Base-by-base conservation (phyloP, 2,888 invertebrate species). In the Iselma pallidipennis region DNA sequence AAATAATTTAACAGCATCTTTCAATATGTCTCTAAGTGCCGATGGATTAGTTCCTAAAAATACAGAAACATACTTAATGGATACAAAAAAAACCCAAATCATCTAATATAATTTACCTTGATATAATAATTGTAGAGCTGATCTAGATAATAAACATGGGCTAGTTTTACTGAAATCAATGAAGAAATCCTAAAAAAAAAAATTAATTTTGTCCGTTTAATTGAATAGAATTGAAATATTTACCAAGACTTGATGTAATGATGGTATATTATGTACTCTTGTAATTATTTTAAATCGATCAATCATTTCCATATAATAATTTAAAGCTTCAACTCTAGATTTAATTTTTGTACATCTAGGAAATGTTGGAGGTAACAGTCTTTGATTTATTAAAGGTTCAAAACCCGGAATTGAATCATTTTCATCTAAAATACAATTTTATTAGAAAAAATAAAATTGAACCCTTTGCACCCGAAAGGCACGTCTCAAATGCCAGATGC, bases 331-430 rank as follows among this genome's bases (percentile, higher is more conserved):
- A 54, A 85, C 82, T 68, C 90, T 84, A 49, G 90, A 89, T 71
- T 92, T 92, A 75, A 98, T 95, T 82, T 94, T 92, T 0, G 96
- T 95, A 81, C 96, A 97, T 19, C 98, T 89, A 0, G 98, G 98
- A 84, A 98, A 99, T 16, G 98, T 97, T 0, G 98, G 97, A n/a
- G 98, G 98, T 57, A 98, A 84, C 53, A 97, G 85, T 48, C 96
- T 88, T 82, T 97, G 97, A 83, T 98, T 98, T 49, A 97, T 92
- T 81, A 96, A 89, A 2, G 97, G 96, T 77, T 98, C 96, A 82
- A 98, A 98, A 0, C 98, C 98, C 86, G 94, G 89, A n/a, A 91
- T 88, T 78, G 89, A 89, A 6, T 91, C 90, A 65, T 88, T 86
- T 72, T 91, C 90, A 14, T 86, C 89, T 89, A 74, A 59, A 68